Conservation (phyloP, 2,113 vertebrate genomes). For the Leucopsar rothschildi region DNA sequence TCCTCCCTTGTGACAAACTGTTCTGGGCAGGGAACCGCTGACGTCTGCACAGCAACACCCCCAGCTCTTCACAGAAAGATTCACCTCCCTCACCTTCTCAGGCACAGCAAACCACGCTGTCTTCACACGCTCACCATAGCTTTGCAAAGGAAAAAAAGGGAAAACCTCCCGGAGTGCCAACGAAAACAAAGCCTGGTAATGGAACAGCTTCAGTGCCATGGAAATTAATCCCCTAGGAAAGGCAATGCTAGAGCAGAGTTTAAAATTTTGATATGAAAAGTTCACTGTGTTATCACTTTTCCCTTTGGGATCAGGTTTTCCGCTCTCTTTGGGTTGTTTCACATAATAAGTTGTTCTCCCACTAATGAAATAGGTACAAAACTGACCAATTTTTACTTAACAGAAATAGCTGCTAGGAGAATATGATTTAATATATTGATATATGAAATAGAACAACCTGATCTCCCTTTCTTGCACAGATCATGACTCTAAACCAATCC, state of each 20-base stretch:
- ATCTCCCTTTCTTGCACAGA: background rate
- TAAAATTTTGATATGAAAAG: background rate
- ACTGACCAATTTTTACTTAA: background rate
- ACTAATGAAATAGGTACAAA: background rate
- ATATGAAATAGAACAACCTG: background rate
- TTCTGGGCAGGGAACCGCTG: background rate
- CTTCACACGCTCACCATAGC: background rate
- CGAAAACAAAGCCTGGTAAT: background rate
- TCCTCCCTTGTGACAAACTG: background rate
- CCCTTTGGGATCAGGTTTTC: background rate
- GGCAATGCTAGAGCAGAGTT: background rate
- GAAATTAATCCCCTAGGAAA: slow-evolving; percentile 12
- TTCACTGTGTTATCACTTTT: background rate
- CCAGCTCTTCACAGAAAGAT: background rate
- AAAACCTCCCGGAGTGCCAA: background rate
- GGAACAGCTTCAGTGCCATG: background rate
- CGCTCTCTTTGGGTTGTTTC: background rate
- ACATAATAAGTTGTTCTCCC: background rate
- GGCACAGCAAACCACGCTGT: background rate
- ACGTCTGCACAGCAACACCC: background rate
- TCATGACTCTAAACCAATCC: background rate
- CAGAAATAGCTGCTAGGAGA: background rate
- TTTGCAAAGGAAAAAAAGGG: background rate
- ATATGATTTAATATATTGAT: background rate
- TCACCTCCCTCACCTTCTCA: background rate